A percentile compares a stretch with the other conserved stretches of the same genome.
phyloP scores from a whole-genome alignment of 2,888 invertebrate species.

The Achlya flavicornis region DNA sequence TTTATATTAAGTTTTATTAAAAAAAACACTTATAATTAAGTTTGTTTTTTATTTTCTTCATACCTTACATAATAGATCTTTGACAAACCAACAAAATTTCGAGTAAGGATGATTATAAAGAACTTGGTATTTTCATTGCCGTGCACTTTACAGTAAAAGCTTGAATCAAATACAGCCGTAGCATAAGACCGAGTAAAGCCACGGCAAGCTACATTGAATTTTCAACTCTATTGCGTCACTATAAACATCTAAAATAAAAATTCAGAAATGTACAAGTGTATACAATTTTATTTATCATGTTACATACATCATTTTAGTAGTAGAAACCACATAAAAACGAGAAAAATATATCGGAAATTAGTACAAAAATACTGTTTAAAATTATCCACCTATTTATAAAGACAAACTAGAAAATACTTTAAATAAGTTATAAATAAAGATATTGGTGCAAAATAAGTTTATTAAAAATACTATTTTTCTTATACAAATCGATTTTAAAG shows the following conservation, averaged over 20 bases:
- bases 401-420: conserved; percentile 24
- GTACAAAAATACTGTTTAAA: conserved; percentile 79
- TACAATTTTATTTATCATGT: conserved; percentile 76
- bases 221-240: no score
- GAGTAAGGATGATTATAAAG: no score
- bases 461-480: background rate
- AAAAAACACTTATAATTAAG: background rate
- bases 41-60: background rate
- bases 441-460: background rate
- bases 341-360: conserved; percentile 72
- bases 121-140: background rate
- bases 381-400: conserved; percentile 42
- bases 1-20: conserved; percentile 21
- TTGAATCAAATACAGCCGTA: no score
- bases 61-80: background rate
- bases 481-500: conserved; percentile 3
- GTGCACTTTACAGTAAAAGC: background rate
- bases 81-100: no score
- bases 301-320: conserved; percentile 72
- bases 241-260: conserved; percentile 30
- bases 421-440: conserved; percentile 6
- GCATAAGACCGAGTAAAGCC: no score
- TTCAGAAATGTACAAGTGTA: conserved; percentile 64
- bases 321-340: conserved; percentile 72
- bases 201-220: no score